Evolutionary conservation across 1,140 invertebrate genomes (phyloP).

Genomic region (Agrilus planipennis): DNA sequence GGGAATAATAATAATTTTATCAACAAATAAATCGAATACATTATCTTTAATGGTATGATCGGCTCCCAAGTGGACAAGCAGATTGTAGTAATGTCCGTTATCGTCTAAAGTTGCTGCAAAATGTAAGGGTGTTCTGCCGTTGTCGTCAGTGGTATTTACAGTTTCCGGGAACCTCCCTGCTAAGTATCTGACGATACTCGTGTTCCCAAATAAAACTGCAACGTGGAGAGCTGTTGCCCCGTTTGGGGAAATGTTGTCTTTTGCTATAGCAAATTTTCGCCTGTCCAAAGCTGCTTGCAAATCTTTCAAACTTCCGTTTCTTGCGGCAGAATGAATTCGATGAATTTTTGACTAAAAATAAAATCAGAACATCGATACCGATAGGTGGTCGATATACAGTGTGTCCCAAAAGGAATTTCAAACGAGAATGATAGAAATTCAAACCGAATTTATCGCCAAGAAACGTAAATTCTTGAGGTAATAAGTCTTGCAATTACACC

Average conservation of each 20-base stretch:
- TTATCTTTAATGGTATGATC: conserved; percentile 37
- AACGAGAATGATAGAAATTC: conserved; percentile 1
- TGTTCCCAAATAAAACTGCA: conserved; percentile 71
- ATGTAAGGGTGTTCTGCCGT: conserved; percentile 81
- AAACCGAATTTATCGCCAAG: too few species aligned
- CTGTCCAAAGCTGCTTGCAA: conserved; percentile 77
- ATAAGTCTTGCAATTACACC: too few species aligned
- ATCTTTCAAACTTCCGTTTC: conserved; percentile 70
- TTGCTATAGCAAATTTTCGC: conserved; percentile 79
- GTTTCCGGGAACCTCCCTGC: conserved; percentile 77
- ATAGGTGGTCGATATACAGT: too few species aligned
- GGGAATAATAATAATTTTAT: background rate
- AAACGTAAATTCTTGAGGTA: too few species aligned
- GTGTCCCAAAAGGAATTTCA: background rate
- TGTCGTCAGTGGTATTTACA: conserved; percentile 56
- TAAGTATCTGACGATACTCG: conserved; percentile 49
- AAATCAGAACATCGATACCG: background rate
- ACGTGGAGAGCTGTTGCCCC: conserved; percentile 90
- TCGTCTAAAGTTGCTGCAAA: conserved; percentile 78
- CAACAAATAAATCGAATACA: background rate
- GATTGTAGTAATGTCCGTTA: conserved; percentile 79
- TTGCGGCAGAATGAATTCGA: conserved; percentile 74
- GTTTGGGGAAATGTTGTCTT: conserved; percentile 64
- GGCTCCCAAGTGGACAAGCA: conserved; percentile 71
- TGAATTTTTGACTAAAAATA: conserved; percentile 73